phyloP scores from a whole-genome alignment of 2,888 invertebrate species.

The Mesopsocus fuscifrons region DNA sequence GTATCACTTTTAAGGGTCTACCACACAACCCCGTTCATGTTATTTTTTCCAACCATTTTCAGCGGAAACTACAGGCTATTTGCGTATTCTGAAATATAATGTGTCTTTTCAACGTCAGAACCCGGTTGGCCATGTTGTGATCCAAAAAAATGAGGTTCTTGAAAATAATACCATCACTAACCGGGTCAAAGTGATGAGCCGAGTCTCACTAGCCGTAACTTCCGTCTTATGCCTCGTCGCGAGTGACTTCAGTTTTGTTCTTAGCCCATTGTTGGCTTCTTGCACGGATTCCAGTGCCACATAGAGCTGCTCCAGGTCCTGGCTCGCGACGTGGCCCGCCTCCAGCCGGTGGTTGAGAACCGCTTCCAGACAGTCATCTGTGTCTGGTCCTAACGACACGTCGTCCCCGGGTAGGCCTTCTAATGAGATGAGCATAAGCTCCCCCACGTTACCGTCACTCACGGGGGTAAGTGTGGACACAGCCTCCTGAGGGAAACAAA shows the following conservation, averaged over 20 bases:
- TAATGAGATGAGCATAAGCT: slow-evolving; percentile 28
- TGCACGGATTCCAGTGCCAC: slow-evolving; percentile 27
- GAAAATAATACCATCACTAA: too few species aligned
- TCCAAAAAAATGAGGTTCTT: too few species aligned
- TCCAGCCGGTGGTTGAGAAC: background rate
- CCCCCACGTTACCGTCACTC: slow-evolving; percentile 26
- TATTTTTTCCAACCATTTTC: too few species aligned
- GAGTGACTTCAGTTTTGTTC: slow-evolving; percentile 32
- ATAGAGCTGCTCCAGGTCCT: background rate
- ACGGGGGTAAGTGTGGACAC: slow-evolving; percentile 27
- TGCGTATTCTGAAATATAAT: too few species aligned
- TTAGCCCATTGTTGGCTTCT: slow-evolving; percentile 31
- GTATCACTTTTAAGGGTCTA: too few species aligned
- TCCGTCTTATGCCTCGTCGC: slow-evolving; percentile 30
- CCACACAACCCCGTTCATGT: too few species aligned
- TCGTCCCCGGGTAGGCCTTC: slow-evolving; percentile 17
- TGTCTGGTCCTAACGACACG: slow-evolving; percentile 15
- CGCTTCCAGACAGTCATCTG: slow-evolving; percentile 18
- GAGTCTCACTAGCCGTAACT: slow-evolving; percentile 30
- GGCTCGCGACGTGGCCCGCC: background rate
- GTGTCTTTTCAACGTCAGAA: too few species aligned
- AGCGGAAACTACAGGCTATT: too few species aligned
- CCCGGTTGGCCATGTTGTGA: too few species aligned
- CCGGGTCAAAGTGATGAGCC: slow-evolving; percentile 40
- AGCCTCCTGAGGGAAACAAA: too few species aligned